A percentile compares a stretch with the other conserved stretches of the same genome.
phyloP scores from a whole-genome alignment of 2,797 vertebrate genomes.

The Pipistrellus nathusii region DNA sequence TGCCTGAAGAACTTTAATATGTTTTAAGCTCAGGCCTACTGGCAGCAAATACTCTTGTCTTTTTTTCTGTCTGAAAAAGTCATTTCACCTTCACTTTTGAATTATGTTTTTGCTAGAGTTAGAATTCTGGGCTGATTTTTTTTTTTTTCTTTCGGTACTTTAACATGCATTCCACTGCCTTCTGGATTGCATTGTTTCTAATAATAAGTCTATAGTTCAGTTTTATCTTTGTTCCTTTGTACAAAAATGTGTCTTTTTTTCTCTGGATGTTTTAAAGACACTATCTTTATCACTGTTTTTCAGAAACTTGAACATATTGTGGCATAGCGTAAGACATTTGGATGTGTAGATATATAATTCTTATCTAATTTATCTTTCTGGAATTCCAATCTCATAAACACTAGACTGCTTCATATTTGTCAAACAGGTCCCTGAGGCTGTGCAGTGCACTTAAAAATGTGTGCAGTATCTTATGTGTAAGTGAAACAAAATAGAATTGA shows the following conservation, averaged over 20 bases:
- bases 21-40: slow-evolving; percentile 17
- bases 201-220: background rate
- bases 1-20: background rate
- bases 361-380: background rate
- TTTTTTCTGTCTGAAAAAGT: slow-evolving; percentile 62
- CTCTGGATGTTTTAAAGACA: slow-evolving; percentile 22
- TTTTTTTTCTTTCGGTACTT: background rate
- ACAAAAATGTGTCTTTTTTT: slow-evolving; percentile 25
- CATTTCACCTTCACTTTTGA: slow-evolving; percentile 62
- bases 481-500: slow-evolving; percentile 25
- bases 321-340: background rate
- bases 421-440: background rate
- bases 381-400: background rate
- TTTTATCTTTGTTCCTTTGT: slow-evolving; percentile 36
- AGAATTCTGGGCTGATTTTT: slow-evolving; percentile 15
- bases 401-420: background rate
- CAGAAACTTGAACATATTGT: slow-evolving; percentile 10
- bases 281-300: slow-evolving; percentile 22
- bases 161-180: slow-evolving; percentile 31
- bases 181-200: slow-evolving; percentile 14
- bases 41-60: slow-evolving; percentile 44
- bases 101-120: slow-evolving; percentile 26
- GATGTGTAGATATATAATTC: background rate
- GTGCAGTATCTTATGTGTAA: background rate
- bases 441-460: background rate